A percentile compares a stretch with the other conserved stretches of the same genome.
Evolutionary conservation across 2,797 vertebrate species (phyloP).

Genomic region (Phrynocephalus forsythii): DNA sequence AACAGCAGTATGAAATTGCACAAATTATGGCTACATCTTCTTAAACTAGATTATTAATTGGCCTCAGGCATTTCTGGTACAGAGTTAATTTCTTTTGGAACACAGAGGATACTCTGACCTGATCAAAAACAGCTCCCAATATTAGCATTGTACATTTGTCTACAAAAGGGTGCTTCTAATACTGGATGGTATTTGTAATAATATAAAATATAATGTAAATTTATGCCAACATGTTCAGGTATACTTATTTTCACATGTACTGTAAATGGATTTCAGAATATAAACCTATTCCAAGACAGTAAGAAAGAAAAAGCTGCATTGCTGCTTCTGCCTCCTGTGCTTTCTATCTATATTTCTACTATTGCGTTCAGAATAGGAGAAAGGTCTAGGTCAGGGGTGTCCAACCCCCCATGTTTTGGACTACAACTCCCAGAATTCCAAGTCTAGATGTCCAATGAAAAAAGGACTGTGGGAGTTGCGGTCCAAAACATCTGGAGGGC

Average conservation of each 20-base stretch:
- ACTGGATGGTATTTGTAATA: background rate
- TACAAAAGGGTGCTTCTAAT: background rate
- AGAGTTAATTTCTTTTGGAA: background rate
- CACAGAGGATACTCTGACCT: background rate
- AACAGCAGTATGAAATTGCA: background rate
- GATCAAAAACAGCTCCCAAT: background rate
- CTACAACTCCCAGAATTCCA: too few species aligned
- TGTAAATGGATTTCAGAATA: background rate
- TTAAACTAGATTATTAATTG: background rate
- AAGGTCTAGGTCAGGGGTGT: background rate
- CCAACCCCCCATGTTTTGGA: too few species aligned
- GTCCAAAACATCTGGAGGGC: too few species aligned
- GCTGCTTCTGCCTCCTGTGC: constrained; percentile 39
- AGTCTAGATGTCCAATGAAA: too few species aligned
- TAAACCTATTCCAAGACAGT: constrained; percentile 55
- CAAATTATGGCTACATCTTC: background rate
- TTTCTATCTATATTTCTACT: constrained; percentile 20
- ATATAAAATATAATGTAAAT: background rate
- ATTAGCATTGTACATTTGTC: background rate
- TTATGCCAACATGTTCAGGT: background rate
- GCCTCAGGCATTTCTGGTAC: background rate
- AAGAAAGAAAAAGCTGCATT: constrained; percentile 7
- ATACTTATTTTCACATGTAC: background rate
- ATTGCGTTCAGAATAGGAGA: background rate
- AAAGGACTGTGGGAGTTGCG: too few species aligned